A percentile compares a stretch with the other conserved stretches of the same genome.
Conservation (phyloP, 2,797 vertebrate species). For the Spheniscus humboldti region DNA sequence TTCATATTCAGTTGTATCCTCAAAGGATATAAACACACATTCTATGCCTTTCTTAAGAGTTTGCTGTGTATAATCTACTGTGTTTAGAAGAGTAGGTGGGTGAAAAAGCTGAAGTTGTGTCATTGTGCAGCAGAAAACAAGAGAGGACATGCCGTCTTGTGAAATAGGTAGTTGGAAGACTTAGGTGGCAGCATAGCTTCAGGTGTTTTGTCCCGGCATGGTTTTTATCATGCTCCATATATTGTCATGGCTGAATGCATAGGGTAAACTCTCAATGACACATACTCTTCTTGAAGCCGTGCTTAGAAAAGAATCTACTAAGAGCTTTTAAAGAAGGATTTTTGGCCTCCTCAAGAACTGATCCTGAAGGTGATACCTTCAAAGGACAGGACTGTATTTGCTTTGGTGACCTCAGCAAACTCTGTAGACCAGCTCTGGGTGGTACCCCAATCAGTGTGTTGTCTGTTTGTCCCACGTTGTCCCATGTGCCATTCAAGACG, state of each 20-base stretch:
- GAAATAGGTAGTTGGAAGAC: not conserved
- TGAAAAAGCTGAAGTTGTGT: not conserved
- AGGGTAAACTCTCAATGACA: not conserved
- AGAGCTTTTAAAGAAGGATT: not conserved
- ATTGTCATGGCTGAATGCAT: not conserved
- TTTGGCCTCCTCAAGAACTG: not conserved
- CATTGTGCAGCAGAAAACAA: not conserved
- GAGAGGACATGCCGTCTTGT: not conserved
- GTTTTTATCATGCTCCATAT: not conserved
- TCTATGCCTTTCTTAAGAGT: not conserved
- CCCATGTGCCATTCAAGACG: not conserved
- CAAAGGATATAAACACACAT: not conserved
- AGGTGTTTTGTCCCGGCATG: not conserved
- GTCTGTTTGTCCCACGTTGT: not conserved
- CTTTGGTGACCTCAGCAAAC: not conserved
- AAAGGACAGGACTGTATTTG: not conserved
- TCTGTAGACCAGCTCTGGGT: not conserved
- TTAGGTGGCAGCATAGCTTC: not conserved
- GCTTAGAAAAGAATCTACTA: not conserved
- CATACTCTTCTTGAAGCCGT: not conserved
- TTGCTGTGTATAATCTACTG: not conserved
- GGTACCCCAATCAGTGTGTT: rapidly evolving
- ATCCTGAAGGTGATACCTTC: not conserved
- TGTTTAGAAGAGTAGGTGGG: not conserved
- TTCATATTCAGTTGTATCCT: not conserved